Evolutionary conservation across 2,113 vertebrate species (phyloP).

Genomic region (Strix uralensis): DNA sequence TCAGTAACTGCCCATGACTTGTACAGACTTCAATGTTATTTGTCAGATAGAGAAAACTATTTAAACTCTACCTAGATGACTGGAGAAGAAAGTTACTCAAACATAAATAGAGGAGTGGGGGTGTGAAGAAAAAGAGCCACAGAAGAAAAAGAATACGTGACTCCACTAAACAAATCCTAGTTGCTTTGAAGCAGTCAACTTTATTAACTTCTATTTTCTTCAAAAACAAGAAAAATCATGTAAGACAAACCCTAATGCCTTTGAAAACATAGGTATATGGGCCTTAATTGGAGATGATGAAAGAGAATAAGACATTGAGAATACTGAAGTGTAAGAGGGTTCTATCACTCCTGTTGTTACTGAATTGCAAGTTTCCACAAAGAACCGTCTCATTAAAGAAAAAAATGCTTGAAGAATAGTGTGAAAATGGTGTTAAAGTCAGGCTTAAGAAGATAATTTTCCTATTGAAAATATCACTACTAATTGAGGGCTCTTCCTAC

Average conservation of each 20-base stretch:
- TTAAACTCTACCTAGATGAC: neutral
- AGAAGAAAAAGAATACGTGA: neutral
- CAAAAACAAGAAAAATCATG: neutral
- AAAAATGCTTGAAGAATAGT: neutral
- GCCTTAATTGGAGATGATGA: neutral
- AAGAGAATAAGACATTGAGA: neutral
- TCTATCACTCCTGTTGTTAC: neutral
- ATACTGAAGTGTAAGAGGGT: neutral
- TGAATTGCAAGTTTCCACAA: neutral
- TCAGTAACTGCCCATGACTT: neutral
- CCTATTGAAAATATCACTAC: neutral
- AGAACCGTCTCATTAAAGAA: neutral
- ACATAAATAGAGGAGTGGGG: neutral
- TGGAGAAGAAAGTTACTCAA: neutral
- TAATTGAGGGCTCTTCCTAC: neutral
- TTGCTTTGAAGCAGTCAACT: neutral
- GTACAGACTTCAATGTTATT: neutral
- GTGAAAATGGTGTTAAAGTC: neutral
- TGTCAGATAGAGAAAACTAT: neutral
- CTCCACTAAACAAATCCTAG: neutral
- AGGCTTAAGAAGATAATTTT: neutral
- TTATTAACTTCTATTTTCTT: neutral
- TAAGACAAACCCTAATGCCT: neutral
- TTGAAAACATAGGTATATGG: neutral
- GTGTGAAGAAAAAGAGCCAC: neutral